Evolutionary conservation across 2,113 vertebrate genomes (phyloP).

Genomic region (Danionella cerebrum): DNA sequence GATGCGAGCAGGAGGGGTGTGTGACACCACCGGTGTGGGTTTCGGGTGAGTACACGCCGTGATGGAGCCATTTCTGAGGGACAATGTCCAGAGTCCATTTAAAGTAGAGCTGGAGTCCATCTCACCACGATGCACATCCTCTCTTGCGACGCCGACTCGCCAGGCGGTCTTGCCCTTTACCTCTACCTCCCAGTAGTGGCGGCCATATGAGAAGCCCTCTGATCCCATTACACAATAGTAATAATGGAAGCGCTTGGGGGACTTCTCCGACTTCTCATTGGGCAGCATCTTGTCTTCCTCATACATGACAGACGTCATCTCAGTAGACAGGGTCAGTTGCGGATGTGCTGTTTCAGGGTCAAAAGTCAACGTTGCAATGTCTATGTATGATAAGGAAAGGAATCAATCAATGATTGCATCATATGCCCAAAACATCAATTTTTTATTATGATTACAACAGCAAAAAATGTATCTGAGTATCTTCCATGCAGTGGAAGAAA

Average conservation of each 20-base stretch:
- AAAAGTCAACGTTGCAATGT: slow-evolving; percentile 57
- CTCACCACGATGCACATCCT: slow-evolving; percentile 57
- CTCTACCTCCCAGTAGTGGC: slow-evolving; percentile 70
- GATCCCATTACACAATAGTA: slow-evolving; percentile 57
- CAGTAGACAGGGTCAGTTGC: slow-evolving; percentile 49
- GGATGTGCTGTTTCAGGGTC: slow-evolving; percentile 65
- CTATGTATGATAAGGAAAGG: slow-evolving; percentile 31
- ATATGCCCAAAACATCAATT: too few relatives aligned
- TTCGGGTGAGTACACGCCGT: slow-evolving; percentile 59
- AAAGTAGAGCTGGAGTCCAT: slow-evolving; percentile 49
- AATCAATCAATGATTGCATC: too few relatives aligned
- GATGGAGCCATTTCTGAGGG: slow-evolving; percentile 49
- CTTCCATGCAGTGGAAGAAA: too few relatives aligned
- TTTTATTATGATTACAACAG: too few relatives aligned
- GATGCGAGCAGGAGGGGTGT: slow-evolving; percentile 45
- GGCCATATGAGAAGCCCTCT: slow-evolving; percentile 55
- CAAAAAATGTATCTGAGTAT: too few relatives aligned
- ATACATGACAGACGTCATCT: slow-evolving; percentile 50
- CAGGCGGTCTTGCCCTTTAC: slow-evolving; percentile 60
- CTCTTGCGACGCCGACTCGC: slow-evolving; percentile 61
- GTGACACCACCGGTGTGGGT: slow-evolving; percentile 48
- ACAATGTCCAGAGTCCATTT: slow-evolving; percentile 62
- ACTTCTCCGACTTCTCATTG: slow-evolving; percentile 2
- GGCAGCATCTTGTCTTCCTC: slow-evolving; percentile 44
- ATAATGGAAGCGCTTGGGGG: slow-evolving; percentile 56